Base-by-base conservation (phyloP, 2,888 invertebrate genomes). In the Clepsis dumicolana region DNA sequence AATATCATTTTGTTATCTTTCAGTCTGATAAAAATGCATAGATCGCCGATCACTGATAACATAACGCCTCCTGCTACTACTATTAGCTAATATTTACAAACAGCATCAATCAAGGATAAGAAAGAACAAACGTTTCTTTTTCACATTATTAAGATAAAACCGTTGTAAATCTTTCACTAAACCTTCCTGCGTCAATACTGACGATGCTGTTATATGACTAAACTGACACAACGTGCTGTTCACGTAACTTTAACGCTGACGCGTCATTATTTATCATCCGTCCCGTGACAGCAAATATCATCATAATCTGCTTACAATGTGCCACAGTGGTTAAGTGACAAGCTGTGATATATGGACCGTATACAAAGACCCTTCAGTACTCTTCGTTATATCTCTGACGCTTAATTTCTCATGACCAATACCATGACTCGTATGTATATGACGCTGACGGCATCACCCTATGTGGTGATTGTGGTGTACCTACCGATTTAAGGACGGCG, bases 171-270 rank as follows among this genome's bases (percentile, higher is more conserved):
- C 41, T 44, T 44, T 44, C 8, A 44, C 16, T 18, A 18, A 44
- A 44, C 18, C 44, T 44, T 60, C 64, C 77, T 81, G 77, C 78
- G 77, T 78, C 76, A 80, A 61, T 65, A 53, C 66, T 71, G 69
- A 74, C 70, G 69, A 69, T 62, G 61, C 32, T 52, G 56, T 70
- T 73, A 68, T 72, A 78, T 80, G 76, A 73, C 65, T 54, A 35
- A 27, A 14, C 18, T n/a, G 16, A 29, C 41, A 25, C 61, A 61
- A 18, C 50, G 2, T 59, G 62, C 32, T 27, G 48, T 25, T 16
- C 35, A 21, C 25, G 32, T 27, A 27, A 38, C n/a, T 21, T 62
- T 16, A 24, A 29, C 48, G 35, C 16, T 41, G 21, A 57, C 52
- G 63, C 8, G 50, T 12, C 3, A 16, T 63, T 63, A 57, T 50